Evolutionary conservation across 2,113 vertebrate species (phyloP), one percentile per base, ranked within the genome.

Genomic region (Osmerus eperlanus): DNA sequence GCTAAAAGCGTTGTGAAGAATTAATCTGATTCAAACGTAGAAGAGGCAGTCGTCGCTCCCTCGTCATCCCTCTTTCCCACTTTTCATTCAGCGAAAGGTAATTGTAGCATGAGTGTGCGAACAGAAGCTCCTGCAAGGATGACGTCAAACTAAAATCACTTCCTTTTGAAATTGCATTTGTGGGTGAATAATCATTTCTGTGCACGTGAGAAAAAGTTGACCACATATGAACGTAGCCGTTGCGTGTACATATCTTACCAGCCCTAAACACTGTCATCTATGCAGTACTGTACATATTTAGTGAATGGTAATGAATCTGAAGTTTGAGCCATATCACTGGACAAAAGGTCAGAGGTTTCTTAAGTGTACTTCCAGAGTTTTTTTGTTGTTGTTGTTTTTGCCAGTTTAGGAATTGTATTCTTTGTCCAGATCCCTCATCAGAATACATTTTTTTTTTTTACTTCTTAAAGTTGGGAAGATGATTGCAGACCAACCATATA

Each of bases 141-240:
- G 82, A 88, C 82, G 82, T 83, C 80, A 87, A 82, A 74, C 52
- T 29, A 77, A 75, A 83, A 84, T 79, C 79, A 76, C 73, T 64
- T 64, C n/a, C 74, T 67, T 77, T 76, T 18, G 62, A 73, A 83
- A 81, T 75, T 79, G 74, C 76, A 65, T 80, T 83, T 82, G 53
- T 41, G 15, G 64, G 72, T 73, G 74, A 36, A 13, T 83, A 67
- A 74, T 77, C 73, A 68, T 53, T 64, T 72, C 9, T 11, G 60
- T 67, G 70, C 63, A 55, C 7, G 68, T 67, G 77, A 78, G 69
- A 76, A 70, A 70, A 25, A 71, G 78, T 71, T 78, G 75, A 65
- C 61, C 28, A 13, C 25, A 28, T 25, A 25, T 61, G 23, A 23
- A 59, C 12, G 19, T 60, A 4, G 58, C 58, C 19, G 19, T 13